A percentile compares a stretch with the other conserved stretches of the same genome.
These are phyloP conservation scores for Eupithecia abbreviata DNA, from an alignment of 2,888 invertebrate species.

Conservation along the genomic window DNA sequence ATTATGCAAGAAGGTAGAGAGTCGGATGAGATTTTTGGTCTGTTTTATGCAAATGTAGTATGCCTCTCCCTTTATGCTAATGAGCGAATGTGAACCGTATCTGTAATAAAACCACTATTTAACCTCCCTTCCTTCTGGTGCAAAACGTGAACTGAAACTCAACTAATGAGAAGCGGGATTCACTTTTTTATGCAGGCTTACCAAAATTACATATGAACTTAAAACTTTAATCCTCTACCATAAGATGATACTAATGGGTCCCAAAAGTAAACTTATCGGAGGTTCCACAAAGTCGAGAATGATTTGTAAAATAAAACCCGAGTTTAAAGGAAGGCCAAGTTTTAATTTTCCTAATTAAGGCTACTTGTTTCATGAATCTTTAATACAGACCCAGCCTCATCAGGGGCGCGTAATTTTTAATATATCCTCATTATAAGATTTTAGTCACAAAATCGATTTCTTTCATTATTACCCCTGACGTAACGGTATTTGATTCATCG, in stretches of 20 bases:
- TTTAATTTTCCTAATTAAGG: slow-evolving; percentile 36
- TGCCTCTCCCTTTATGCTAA: slow-evolving; percentile 68
- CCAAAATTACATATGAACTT: neutral
- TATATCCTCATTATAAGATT: slow-evolving; percentile 25
- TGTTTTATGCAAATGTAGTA: slow-evolving; percentile 71
- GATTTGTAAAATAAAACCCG: slow-evolving; percentile 19
- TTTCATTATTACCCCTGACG: neutral
- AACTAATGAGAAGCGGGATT: slow-evolving; percentile 13
- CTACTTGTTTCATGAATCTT: slow-evolving; percentile 34
- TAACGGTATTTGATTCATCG: neutral
- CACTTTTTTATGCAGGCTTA: slow-evolving; percentile 1
- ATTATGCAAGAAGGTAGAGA: slow-evolving; percentile 65
- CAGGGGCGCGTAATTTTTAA: slow-evolving; percentile 29
- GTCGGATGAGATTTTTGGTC: slow-evolving; percentile 69
- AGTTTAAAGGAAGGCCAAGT: slow-evolving; percentile 30
- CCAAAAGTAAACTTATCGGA: neutral
- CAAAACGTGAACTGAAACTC: slow-evolving; percentile 26
- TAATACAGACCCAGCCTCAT: slow-evolving; percentile 29
- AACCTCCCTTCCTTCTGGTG: slow-evolving; percentile 52
- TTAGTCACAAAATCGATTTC: slow-evolving; percentile 22
- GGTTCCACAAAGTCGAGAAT: slow-evolving; percentile 12
- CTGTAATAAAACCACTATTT: slow-evolving; percentile 64
- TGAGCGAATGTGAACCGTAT: slow-evolving; percentile 64
- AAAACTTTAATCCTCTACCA: neutral
- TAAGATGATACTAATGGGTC: neutral